Evolutionary conservation across 2,113 vertebrate genomes (phyloP).

Genomic region (Prolemur simus): DNA sequence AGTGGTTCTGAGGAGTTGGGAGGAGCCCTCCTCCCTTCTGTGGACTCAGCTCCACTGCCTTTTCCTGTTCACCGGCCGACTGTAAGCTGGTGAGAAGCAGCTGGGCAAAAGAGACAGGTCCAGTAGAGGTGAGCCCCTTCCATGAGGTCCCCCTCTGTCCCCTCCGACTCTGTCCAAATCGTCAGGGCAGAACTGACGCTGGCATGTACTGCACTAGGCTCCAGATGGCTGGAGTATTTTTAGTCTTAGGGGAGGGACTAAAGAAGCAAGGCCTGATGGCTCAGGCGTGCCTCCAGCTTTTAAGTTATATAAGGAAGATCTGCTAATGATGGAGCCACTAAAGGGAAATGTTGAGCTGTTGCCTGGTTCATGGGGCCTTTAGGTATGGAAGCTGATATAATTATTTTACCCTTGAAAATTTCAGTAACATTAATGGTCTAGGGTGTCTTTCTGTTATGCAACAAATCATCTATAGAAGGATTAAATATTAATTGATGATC

Average conservation of each 20-base stretch:
- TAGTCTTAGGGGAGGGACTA: slow-evolving; percentile 60
- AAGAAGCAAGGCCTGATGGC: slow-evolving; percentile 57
- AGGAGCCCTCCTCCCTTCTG: neutral
- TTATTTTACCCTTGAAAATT: slow-evolving; percentile 24
- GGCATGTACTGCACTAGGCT: neutral
- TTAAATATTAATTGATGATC: neutral
- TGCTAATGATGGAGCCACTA: neutral
- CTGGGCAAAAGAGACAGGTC: slow-evolving; percentile 46
- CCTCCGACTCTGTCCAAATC: slow-evolving; percentile 59
- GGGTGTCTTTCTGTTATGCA: neutral
- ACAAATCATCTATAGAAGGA: neutral
- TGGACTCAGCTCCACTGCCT: slow-evolving; percentile 29
- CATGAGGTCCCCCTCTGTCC: slow-evolving; percentile 18
- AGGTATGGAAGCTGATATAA: neutral
- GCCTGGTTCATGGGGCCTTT: neutral
- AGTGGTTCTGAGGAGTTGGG: neutral
- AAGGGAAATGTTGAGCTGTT: neutral
- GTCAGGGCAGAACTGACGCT: slow-evolving; percentile 45
- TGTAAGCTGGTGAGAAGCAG: slow-evolving; percentile 12
- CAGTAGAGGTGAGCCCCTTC: slow-evolving; percentile 35
- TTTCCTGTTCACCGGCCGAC: slow-evolving; percentile 24
- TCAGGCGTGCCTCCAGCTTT: slow-evolving; percentile 55
- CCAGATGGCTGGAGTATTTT: slow-evolving; percentile 74
- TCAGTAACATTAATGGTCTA: neutral
- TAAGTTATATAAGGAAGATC: slow-evolving; percentile 54